These are phyloP conservation scores for Mesocricetus auratus DNA, from an alignment of 2,113 vertebrate genomes.

Conservation along the genomic window DNA sequence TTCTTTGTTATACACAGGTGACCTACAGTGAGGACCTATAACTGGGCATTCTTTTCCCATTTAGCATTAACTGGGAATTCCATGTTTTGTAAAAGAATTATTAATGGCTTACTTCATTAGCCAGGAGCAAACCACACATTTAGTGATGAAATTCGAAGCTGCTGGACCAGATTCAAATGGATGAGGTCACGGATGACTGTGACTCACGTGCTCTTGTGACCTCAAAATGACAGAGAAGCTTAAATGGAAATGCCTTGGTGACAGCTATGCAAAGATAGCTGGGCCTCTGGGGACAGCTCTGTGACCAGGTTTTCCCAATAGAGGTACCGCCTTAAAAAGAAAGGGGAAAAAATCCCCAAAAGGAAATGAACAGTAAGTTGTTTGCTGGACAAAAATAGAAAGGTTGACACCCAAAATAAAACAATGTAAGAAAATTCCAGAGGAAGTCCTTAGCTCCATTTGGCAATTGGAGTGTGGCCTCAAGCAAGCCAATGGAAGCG, in stretches of 20 bases:
- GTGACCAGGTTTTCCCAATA: constrained; percentile 51
- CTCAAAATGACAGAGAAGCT: constrained; percentile 14
- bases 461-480: constrained; percentile 13
- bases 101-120: neutral
- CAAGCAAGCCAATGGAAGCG: neutral
- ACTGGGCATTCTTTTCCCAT: neutral
- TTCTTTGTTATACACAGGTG: neutral
- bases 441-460: constrained; percentile 28
- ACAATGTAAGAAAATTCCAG: constrained; percentile 79
- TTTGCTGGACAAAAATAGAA: constrained; percentile 45
- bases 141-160: neutral
- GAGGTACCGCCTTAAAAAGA: neutral
- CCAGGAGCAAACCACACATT: neutral
- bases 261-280: neutral
- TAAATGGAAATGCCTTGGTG: constrained; percentile 6
- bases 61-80: constrained; percentile 33
- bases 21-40: neutral
- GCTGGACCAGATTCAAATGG: constrained; percentile 18
- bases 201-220: neutral
- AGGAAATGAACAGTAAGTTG: constrained; percentile 63
- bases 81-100: constrained; percentile 40
- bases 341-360: neutral
- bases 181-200: constrained; percentile 43
- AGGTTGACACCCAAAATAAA: constrained; percentile 54
- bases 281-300: neutral